Conservation (phyloP, 1,140 invertebrate species). For the Rhagoletis pomonella region DNA sequence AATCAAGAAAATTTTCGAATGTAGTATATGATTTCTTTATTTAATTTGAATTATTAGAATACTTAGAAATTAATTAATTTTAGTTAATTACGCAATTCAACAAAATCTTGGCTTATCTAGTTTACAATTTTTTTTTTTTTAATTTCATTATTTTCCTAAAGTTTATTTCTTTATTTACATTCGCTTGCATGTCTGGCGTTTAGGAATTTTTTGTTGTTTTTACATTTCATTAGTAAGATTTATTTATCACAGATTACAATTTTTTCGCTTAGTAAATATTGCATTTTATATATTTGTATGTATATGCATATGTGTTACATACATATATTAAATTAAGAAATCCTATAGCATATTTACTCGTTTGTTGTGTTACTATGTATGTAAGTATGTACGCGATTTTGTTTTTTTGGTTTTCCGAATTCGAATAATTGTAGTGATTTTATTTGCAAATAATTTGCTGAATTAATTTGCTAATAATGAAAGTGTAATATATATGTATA, state of each 20-base stretch:
- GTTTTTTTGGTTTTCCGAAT: too few species aligned
- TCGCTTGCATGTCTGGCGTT: neutral
- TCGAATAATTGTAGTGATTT: too few species aligned
- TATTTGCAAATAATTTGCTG: neutral
- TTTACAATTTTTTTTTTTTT: neutral
- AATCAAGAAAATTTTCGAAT: neutral
- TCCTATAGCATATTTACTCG: neutral
- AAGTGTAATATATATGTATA: neutral
- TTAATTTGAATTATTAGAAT: conserved; percentile 9
- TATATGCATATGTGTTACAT: too few species aligned
- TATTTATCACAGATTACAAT: conserved; percentile 53
- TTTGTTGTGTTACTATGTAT: neutral
- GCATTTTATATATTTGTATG: neutral
- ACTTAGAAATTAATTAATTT: conserved; percentile 31
- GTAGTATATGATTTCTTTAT: conserved; percentile 34
- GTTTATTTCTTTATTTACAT: neutral
- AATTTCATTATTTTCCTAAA: too few species aligned
- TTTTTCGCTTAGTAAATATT: conserved; percentile 28
- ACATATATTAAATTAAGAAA: neutral
- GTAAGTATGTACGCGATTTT: neutral
- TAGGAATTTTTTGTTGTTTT: conserved; percentile 24
- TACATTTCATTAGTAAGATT: conserved; percentile 23
- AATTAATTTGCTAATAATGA: neutral
- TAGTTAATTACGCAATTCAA: conserved; percentile 15
- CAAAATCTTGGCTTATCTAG: neutral